Evolutionary conservation across 2,113 vertebrate species (phyloP), one percentile per base, ranked within the genome.

Genomic region (Saccopteryx leptura): DNA sequence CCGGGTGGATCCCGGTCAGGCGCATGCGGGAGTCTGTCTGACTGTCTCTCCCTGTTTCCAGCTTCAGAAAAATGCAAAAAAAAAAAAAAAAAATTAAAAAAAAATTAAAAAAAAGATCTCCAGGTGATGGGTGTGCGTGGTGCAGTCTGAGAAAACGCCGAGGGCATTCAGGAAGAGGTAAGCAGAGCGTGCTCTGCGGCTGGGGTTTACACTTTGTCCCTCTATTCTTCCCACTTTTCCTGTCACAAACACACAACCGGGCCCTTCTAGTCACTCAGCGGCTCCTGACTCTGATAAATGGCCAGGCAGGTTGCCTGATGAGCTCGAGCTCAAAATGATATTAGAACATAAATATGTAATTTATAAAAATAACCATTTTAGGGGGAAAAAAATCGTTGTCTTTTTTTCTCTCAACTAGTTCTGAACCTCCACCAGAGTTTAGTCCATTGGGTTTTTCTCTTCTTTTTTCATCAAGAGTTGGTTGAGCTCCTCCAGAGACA

Each of bases 111-210:
- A n/a, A n/a, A 14, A 9, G 66, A 65, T 14, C 39, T 66, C 15
- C 39, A 21, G 19, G 11, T 1, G 14, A 54, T 3, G 39, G 4
- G 1, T 2, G 18, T 10, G 12, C 24, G 4, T 1, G 9, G 11
- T 3, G 14, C 52, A 33, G 48, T 33, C 60, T 68, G 75, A 85
- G 46, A 75, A 80, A 15, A 10, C 15, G 2, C 10, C 48, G 6
- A 0, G 19, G n/a, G 18, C 0, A 0, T 13, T 90, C 52, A 21
- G 2, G 10, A 0, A 84, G 68, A 78, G 10, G 19, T 0, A 5
- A n/a, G 56, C 23, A 46, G 76, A 26, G 4, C 11, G 0, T 4
- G 13, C 52, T 1, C 48, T n/a, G 33, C 0, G 8, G 46, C 1
- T 5, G 5, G 5, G 26, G 48, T 52, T 1, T 7, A 50, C 0